Evolutionary conservation across 2,888 invertebrate species (phyloP).

Genomic region (Dolichomitus sp.): DNA sequence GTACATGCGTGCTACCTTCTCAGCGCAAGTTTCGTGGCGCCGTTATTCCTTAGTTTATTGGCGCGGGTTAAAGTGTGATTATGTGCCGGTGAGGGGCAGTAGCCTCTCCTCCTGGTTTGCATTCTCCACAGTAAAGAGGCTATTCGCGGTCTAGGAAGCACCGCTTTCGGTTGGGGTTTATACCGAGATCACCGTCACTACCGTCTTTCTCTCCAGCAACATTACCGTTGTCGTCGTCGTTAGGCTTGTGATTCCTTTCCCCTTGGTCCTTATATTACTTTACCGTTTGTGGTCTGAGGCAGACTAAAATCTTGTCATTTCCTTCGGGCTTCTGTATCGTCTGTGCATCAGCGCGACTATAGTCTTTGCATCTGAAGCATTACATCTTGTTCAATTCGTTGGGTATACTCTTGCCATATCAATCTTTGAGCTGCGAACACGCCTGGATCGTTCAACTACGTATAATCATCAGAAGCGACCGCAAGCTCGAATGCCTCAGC

Average conservation of each 20-base stretch:
- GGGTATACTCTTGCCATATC: conserved; percentile 25
- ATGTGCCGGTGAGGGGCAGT: conserved; percentile 74
- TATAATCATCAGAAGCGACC: not conserved
- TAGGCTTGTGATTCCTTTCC: conserved; percentile 33
- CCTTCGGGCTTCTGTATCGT: not conserved
- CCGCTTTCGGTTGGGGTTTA: conserved; percentile 66
- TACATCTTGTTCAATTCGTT: conserved; percentile 28
- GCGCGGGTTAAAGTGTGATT: conserved; percentile 78
- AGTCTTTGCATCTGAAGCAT: not conserved
- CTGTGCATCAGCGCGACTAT: conserved; percentile 5
- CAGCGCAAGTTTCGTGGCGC: not conserved
- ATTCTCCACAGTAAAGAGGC: conserved; percentile 76
- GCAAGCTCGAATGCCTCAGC: conserved; percentile 7
- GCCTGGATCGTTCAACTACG: conserved; percentile 2
- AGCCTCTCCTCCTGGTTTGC: conserved; percentile 76
- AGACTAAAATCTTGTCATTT: conserved; percentile 30
- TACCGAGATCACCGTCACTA: conserved; percentile 43
- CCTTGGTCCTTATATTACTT: conserved; percentile 31
- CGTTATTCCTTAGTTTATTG: conserved; percentile 68
- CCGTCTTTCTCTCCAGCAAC: conserved; percentile 11
- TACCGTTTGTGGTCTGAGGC: not conserved
- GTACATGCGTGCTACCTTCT: not conserved
- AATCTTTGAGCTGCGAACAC: conserved; percentile 13
- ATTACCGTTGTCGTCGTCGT: conserved; percentile 39
- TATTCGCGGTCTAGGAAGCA: conserved; percentile 77